Base-by-base conservation (phyloP, 2,888 invertebrate species). In the Elmis aenea region DNA sequence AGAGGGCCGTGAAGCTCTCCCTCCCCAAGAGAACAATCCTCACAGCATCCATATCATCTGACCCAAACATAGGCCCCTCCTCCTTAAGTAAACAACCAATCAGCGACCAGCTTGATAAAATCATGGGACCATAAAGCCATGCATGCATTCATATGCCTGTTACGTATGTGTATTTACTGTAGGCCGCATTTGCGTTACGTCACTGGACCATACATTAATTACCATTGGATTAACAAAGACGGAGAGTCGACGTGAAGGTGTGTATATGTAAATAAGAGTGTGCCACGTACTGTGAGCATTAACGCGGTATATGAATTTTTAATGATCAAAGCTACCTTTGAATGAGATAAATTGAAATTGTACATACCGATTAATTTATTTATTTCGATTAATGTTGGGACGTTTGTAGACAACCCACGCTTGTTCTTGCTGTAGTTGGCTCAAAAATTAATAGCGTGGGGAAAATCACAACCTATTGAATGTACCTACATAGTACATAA, bases 71-170 rank as follows among this genome's bases (percentile, higher is more conserved):
- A 49, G 51, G 59, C 57, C 58, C 63, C 64, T 62, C 64, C 65
- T 59, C 55, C 55, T 57, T 66, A 54, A 55, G 64, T 63, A 66
- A 67, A 67, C 63, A 66, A 64, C 67, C 67, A 67, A 66, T 66
- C 66, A 66, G 62, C 59, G 62, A 59, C 59, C 59, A 54, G 63
- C 57, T 60, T 61, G 66, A 66, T 67, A 66, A 67, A 66, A 67
- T 67, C 67, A 66, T 66, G 66, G 65, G 61, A 64, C 64, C 66
- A 64, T 64, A 63, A 62, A 63, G 62, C 62, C 62, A 64, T 64
- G 63, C 60, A 64, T 62, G 62, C 62, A 62, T 61, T 45, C 46
- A 51, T 47, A 49, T 46, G 43, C 44, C 58, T 61, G 57, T 54
- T 60, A 57, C 41, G 44, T 59, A 58, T 61, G 59, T 60, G 59